phyloP scores from a whole-genome alignment of 2,113 vertebrate species.

The Lampris megalopsis region DNA sequence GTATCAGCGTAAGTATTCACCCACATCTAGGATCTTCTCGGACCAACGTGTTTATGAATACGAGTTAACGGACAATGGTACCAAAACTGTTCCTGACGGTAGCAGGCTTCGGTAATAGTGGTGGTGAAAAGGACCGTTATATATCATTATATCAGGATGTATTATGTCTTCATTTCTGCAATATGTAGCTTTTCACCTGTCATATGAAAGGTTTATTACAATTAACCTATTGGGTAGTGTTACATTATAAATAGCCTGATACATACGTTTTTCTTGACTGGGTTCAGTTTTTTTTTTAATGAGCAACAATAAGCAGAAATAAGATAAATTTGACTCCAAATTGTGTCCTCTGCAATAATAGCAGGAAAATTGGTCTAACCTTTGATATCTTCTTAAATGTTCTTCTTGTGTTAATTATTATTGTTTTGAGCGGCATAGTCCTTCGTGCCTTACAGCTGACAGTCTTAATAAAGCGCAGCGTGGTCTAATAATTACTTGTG shows the following conservation, averaged over 20 bases:
- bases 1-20: no score
- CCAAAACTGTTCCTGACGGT: neutral
- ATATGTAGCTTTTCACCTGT: neutral
- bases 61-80: neutral
- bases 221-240: neutral
- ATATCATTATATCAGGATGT: neutral
- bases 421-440: slow-evolving; percentile 21
- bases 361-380: slow-evolving; percentile 20
- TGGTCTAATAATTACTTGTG: slow-evolving; percentile 66
- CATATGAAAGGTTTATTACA: neutral
- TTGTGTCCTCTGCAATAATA: slow-evolving; percentile 39
- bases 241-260: slow-evolving; percentile 1
- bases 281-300: neutral
- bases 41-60: neutral
- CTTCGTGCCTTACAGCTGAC: slow-evolving; percentile 62
- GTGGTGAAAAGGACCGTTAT: neutral
- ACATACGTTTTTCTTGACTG: slow-evolving; percentile 3
- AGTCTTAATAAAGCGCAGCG: slow-evolving; percentile 62
- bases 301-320: slow-evolving; percentile 10
- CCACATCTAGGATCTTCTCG: neutral
- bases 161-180: no score
- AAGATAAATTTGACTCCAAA: slow-evolving; percentile 2
- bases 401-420: slow-evolving; percentile 51
- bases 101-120: neutral
- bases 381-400: slow-evolving; percentile 39